Evolutionary conservation across 2,113 vertebrate genomes (phyloP), one percentile per base, ranked within the genome.

Genomic region (Emydura subglobosa): DNA sequence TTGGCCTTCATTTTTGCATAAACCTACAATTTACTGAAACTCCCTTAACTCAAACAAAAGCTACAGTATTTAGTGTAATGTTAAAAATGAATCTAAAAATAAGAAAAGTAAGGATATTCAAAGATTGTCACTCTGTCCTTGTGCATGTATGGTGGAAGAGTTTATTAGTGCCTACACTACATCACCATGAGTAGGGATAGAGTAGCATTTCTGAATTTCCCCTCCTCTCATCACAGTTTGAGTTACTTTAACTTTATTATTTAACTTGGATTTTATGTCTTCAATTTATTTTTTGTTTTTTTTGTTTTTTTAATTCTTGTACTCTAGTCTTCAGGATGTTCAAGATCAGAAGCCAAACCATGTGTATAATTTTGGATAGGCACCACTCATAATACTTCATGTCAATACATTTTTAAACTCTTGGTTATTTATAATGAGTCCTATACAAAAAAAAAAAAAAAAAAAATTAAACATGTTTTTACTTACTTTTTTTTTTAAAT

Each of bases 301-400:
- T 84, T 93, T 88, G 53, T 92, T 87, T 61, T 47, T 91, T 92
- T 84, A 81, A 92, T 49, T 47, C 42, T 85, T 89, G 65, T 47
- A 0, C 68, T 89, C 29, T 2, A 4, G 83, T 76, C 47, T 59
- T 12, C 79, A 53, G 3, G n/a, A 68, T 76, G 9, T 78, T 88
- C 31, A 16, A 57, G 50, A 93, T 96, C 90, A 50, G 50, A 92
- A 93, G 74, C 84, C 83, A 57, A 91, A 95, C 27, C 6, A 44
- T 42, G 22, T 72, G 78, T 91, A 95, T 89, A 94, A 96, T 94
- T 91, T 82, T 88, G 91, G 85, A 85, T 85, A 82, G 88, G 55
- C 80, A 14, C 81, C 83, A 42, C 25, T 84, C 87, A 88, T 92
- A 79, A 57, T 54, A 51, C 34, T 68, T 50, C 16, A 85, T 49